Percentiles rank a stretch among this genome's conserved stretches.
phyloP scores from a whole-genome alignment of 1,140 invertebrate species.

The Vanessa tameamea region DNA sequence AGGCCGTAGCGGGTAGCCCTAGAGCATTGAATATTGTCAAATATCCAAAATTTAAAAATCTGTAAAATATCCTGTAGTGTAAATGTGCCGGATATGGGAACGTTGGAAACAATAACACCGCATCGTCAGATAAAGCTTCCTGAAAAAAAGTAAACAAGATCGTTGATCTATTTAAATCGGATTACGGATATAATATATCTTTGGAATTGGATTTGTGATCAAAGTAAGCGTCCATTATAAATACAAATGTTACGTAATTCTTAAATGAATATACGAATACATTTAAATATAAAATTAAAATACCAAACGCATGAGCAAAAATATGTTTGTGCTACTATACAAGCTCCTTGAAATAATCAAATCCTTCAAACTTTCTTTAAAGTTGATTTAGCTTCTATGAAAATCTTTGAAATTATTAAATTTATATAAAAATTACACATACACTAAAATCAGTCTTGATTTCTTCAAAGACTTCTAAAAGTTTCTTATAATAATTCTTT shows the following conservation, averaged over 20 bases:
- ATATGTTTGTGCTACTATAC: no score
- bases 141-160: constrained; percentile 64
- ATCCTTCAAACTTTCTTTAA: no score
- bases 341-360: no score
- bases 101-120: constrained; percentile 90
- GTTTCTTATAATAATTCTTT: constrained; percentile 75
- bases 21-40: constrained; percentile 91
- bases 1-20: constrained; percentile 92
- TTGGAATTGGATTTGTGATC: not conserved
- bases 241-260: no score
- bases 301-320: no score
- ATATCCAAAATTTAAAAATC: constrained; percentile 88
- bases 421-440: constrained; percentile 40
- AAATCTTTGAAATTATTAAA: no score
- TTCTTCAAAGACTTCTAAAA: constrained; percentile 77
- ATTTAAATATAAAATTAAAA: no score
- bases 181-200: not conserved
- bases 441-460: constrained; percentile 83
- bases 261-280: no score
- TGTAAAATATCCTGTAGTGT: constrained; percentile 88
- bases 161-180: not conserved
- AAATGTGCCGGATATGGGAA: constrained; percentile 88
- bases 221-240: no score
- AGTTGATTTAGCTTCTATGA: no score
- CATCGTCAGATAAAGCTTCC: constrained; percentile 88